Base-by-base conservation (phyloP, 2,113 vertebrate genomes). In the Vidua chalybeata region DNA sequence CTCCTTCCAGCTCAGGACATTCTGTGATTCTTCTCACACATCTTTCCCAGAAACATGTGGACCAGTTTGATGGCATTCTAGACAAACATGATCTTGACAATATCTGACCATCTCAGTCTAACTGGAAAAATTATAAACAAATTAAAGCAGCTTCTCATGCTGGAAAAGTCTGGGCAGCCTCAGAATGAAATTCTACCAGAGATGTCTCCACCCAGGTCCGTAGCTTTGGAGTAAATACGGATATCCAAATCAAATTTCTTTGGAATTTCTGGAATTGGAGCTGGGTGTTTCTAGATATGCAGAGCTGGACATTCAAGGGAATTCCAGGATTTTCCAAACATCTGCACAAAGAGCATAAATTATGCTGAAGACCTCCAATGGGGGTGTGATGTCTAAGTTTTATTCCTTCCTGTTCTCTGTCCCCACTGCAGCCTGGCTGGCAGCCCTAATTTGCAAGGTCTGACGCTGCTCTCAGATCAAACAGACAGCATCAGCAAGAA, bases 391-490 rank as follows among this genome's bases (percentile, higher is more conserved):
- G 46, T 20, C 3, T 1, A 31, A 58, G 59, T 43, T 58, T 51
- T 23, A 27, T 9, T 66, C 61, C 33, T 45, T n/a, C 52, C 83
- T 3, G 0, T 61, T 73, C 51, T 84, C 48, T 69, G 62, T 63
- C 48, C 68, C 26, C 61, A 13, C 2, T 33, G 24, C 26, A 73
- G 64, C 51, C 83, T 51, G 68, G 51, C 55, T 81, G 64, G 46
- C 4, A 1, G 52, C 22, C 86, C 48, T 88, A 37, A 90, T 74
- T 59, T 76, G 46, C 72, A 81, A 87, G 68, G 68, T 12, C 84
- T 90, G 81, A 41, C 78, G 89, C 80, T 67, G 55, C 63, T 80
- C 68, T 30, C 30, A 41, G 76, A 94, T 94, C 93, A 90, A 91
- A 78, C 56, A 75, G 31, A 48, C 61, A 56, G 76, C 86, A 82